Base-by-base conservation (phyloP, 2,113 vertebrate species). In the Alces alces region DNA sequence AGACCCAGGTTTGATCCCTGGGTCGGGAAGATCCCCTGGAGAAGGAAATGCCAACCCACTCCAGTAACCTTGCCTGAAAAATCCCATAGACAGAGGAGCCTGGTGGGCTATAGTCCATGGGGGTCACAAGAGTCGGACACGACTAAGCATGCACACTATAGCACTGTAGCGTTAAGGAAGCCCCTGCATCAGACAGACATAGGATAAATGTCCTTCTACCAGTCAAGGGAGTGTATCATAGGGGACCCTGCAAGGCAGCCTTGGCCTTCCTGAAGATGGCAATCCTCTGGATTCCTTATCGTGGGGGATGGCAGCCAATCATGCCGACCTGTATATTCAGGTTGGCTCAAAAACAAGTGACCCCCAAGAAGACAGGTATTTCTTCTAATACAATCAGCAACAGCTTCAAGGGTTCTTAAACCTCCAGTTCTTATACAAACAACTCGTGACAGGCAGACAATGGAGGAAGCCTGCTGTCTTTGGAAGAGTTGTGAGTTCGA, bases 281-380 rank as follows among this genome's bases (percentile, higher is more conserved):
- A 82, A 54, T 86, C 33, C 36, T 45, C n/a, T 30, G 30, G 47
- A 88, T 91, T 84, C 55, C 55, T 33, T 57, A 30, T 17, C 50
- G 39, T 90, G 78, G 90, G 28, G 33, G 88, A 95, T 39, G 64
- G 43, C 33, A 57, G 36, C 33, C 64, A 95, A 96, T 12, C 58
- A 93, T 83, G 87, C 50, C 79, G 58, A 73, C 36, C 28, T 80
- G 10, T 55, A 47, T n/a, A 89, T 55, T 76, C 54, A 92, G 61
- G 27, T 54, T 80, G 64, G 93, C 39, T 96, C 54, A 88, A 96
- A 96, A 79, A 33, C 60, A 95, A 84, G 45, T 64, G 52, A 92
- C 13, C 36, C 23, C 89, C 23, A 82, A 39, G 80, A 76, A 96
- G 15, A 93, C 54, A 79, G 50, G 14, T 16, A 19, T 79, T 55